Percentiles rank a stretch among this genome's conserved stretches.
Conservation (phyloP, 2,113 vertebrate species). For the Chloropsis hardwickii region DNA sequence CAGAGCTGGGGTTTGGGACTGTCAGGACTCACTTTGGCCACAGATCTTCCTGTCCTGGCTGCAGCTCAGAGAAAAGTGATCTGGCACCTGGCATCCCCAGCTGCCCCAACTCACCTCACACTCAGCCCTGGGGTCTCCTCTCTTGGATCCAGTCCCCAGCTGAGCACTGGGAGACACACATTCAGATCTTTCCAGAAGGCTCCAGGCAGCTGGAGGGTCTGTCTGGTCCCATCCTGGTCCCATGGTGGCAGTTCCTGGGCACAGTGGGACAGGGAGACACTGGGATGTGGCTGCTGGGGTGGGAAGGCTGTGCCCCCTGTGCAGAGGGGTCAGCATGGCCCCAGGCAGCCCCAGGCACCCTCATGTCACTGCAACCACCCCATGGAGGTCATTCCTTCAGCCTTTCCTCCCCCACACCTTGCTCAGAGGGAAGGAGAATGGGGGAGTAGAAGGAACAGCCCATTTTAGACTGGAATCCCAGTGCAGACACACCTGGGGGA, state of each 20-base stretch:
- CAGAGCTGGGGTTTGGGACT: neutral
- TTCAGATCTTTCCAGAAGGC: neutral
- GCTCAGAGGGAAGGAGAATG: neutral
- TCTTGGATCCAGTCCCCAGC: neutral
- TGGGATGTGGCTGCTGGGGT: neutral
- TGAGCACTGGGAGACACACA: neutral
- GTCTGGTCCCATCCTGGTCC: neutral
- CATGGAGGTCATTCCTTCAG: neutral
- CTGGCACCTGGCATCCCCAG: neutral
- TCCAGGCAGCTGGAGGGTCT: neutral
- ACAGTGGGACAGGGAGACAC: too few species aligned
- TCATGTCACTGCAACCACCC: neutral
- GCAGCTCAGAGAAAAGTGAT: neutral
- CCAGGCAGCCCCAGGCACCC: neutral
- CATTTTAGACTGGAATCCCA: neutral
- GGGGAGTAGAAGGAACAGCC: neutral
- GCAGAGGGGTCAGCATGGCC: neutral
- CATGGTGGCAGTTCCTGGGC: neutral
- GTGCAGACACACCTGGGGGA: neutral
- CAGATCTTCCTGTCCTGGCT: neutral
- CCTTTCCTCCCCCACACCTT: neutral
- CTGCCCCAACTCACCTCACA: neutral
- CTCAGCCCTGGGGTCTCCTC: neutral
- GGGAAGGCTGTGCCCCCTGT: neutral
- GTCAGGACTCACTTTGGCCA: neutral